Evolutionary conservation across 2,888 invertebrate genomes (phyloP), one percentile per base, ranked within the genome.

Genomic region (Mythimna vitellina): DNA sequence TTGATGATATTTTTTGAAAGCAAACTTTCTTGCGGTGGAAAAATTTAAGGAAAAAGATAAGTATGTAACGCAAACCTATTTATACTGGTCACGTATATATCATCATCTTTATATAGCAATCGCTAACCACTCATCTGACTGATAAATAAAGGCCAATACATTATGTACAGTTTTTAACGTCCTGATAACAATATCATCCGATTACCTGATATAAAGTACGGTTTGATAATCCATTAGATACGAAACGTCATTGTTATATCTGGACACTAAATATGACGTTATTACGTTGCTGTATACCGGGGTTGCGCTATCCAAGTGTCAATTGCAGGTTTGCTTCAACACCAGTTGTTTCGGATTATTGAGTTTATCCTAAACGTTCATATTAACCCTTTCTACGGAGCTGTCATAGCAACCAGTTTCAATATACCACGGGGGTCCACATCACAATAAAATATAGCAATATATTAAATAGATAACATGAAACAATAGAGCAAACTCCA

Each of bases 311-410:
- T 93, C 94, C 85, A 90, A 90, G 91, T 91, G 96, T 96, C 96
- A 96, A 93, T 93, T 89, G 94, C 96, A 96, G 95, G 92, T 93
- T 89, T 89, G 89, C 92, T 90, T 89, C 93, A 91, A 92, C 95
- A 95, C 95, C 95, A 90, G 95, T 96, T 95, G 96, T 94, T 92
- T 92, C 92, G 90, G 92, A 92, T 96, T 96, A 96, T 96, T 96
- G 94, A 91, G 91, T 95, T 94, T 92, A 94, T 93, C 93, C 94
- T 92, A 92, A 94, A 91, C 95, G 93, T 91, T 95, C 91, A 95
- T 95, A 95, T 95, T 94, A 95, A 96, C 96, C 96, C 95, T 93
- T 96, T 95, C 94, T 88, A 92, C 91, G 89, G 92, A 95, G 93
- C 96, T 96, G 96, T 96, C 96, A 96, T 88, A 92, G 90, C 85